phyloP scores from a whole-genome alignment of 2,797 vertebrate species.

The Natrix natrix region DNA sequence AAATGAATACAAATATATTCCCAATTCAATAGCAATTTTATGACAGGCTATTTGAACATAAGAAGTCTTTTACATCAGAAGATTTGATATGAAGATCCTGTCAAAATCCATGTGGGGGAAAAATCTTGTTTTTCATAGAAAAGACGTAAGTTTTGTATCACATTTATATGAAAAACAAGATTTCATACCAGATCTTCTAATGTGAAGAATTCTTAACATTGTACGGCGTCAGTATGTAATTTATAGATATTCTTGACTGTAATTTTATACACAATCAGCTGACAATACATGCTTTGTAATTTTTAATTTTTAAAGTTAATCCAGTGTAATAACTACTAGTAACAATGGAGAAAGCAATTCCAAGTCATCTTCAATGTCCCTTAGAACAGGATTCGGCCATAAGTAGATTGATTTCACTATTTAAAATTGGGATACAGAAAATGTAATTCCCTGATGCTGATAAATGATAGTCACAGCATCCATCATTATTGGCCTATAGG shows the following conservation, averaged over 20 bases:
- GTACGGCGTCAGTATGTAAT: neutral
- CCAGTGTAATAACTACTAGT: neutral
- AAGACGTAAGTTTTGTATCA: neutral
- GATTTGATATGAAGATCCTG: neutral
- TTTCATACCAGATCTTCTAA: neutral
- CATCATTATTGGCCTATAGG: neutral
- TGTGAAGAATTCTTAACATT: neutral
- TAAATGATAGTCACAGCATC: neutral
- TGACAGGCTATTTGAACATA: neutral
- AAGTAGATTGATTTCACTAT: neutral
- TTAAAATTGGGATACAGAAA: neutral
- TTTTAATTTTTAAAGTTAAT: neutral
- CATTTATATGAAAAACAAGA: neutral
- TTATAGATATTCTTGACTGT: neutral
- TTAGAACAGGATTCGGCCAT: neutral
- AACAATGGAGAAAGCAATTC: neutral
- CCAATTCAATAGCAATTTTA: neutral
- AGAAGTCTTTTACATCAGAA: neutral
- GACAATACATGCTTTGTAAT: neutral
- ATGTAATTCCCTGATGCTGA: neutral
- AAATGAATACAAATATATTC: conserved; percentile 9
- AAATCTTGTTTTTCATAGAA: neutral
- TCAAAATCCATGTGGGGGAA: neutral
- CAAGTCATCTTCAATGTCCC: neutral
- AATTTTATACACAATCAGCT: neutral